phyloP scores from a whole-genome alignment of 1,140 invertebrate species.

The Zaprionus tsacasi region DNA sequence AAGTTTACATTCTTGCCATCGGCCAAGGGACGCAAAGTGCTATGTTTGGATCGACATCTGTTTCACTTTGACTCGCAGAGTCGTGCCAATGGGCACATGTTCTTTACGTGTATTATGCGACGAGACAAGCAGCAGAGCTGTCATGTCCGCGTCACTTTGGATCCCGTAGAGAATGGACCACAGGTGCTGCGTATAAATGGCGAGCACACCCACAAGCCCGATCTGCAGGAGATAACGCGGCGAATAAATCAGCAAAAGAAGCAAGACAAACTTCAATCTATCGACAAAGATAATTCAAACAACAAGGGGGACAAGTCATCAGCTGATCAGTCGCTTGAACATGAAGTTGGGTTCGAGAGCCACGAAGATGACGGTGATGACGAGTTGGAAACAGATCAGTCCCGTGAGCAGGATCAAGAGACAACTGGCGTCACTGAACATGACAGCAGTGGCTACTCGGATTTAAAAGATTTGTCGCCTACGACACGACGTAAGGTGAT shows the following conservation, averaged over 20 bases:
- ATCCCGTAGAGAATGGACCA: slow-evolving; percentile 52
- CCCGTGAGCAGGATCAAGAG: slow-evolving; percentile 9
- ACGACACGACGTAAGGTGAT: slow-evolving; percentile 22
- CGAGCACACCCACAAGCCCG: slow-evolving; percentile 62
- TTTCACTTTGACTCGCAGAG: slow-evolving; percentile 74
- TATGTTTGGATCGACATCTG: slow-evolving; percentile 65
- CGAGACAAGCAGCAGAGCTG: slow-evolving; percentile 64
- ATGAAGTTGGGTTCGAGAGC: slow-evolving; percentile 42
- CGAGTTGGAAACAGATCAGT: slow-evolving; percentile 20
- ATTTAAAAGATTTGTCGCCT: slow-evolving; percentile 23
- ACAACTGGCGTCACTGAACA: not conserved
- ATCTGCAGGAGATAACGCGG: slow-evolving; percentile 50
- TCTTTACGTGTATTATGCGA: slow-evolving; percentile 74
- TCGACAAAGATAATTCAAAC: not conserved
- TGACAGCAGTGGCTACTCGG: slow-evolving; percentile 31
- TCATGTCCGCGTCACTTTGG: slow-evolving; percentile 68
- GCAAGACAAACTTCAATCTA: slow-evolving; percentile 11
- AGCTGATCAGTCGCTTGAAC: not conserved
- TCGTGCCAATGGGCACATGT: slow-evolving; percentile 68
- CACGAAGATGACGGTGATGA: slow-evolving; percentile 34
- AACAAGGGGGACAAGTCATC: not conserved
- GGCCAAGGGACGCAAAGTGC: slow-evolving; percentile 71
- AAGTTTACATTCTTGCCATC: slow-evolving; percentile 77
- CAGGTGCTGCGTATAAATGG: slow-evolving; percentile 70
- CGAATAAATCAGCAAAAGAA: slow-evolving; percentile 54